phyloP scores from a whole-genome alignment of 2,797 vertebrate genomes.

The Poeciliopsis presidionis region DNA sequence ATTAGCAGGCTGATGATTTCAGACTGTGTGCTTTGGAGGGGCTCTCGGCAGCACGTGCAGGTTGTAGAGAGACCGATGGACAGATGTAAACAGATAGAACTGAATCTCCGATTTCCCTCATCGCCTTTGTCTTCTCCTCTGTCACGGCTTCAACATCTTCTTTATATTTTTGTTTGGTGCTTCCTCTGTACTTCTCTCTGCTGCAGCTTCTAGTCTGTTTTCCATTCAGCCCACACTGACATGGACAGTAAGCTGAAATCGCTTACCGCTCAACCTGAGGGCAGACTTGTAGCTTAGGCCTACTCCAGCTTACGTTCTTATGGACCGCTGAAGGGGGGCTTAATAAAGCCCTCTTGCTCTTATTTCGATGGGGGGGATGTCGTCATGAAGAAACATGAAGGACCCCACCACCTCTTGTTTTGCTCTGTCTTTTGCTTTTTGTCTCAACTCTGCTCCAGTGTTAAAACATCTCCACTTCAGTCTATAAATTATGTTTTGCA shows the following conservation, averaged over 20 bases:
- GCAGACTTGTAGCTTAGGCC: slow-evolving; percentile 54
- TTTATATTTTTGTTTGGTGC: slow-evolving; percentile 45
- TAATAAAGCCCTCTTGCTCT: slow-evolving; percentile 56
- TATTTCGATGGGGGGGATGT: slow-evolving; percentile 69
- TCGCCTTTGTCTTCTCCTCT: slow-evolving; percentile 36
- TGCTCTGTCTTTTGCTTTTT: slow-evolving; percentile 77
- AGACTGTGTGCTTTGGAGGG: slow-evolving; percentile 40
- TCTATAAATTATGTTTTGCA: slow-evolving; percentile 83
- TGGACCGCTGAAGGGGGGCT: slow-evolving; percentile 62
- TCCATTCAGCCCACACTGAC: slow-evolving; percentile 24
- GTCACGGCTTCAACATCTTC: slow-evolving; percentile 44
- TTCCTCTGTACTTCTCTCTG: slow-evolving; percentile 46
- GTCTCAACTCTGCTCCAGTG: slow-evolving; percentile 75
- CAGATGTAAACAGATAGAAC: slow-evolving; percentile 56
- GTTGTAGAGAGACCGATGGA: slow-evolving; percentile 70
- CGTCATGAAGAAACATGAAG: slow-evolving; percentile 77
- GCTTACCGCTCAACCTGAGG: slow-evolving; percentile 34
- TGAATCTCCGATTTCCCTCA: slow-evolving; percentile 40
- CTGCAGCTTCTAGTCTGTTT: slow-evolving; percentile 55
- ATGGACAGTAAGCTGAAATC: slow-evolving; percentile 48
- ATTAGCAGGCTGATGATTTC: slow-evolving; percentile 53
- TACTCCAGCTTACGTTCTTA: slow-evolving; percentile 51
- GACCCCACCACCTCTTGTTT: slow-evolving; percentile 51
- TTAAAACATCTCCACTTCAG: slow-evolving; percentile 79
- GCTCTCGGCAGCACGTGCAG: slow-evolving; percentile 58